Percentiles rank a stretch among this genome's conserved stretches.
Evolutionary conservation across 2,797 vertebrate genomes (phyloP).

Genomic region (Hypotaenidia philippensis): DNA sequence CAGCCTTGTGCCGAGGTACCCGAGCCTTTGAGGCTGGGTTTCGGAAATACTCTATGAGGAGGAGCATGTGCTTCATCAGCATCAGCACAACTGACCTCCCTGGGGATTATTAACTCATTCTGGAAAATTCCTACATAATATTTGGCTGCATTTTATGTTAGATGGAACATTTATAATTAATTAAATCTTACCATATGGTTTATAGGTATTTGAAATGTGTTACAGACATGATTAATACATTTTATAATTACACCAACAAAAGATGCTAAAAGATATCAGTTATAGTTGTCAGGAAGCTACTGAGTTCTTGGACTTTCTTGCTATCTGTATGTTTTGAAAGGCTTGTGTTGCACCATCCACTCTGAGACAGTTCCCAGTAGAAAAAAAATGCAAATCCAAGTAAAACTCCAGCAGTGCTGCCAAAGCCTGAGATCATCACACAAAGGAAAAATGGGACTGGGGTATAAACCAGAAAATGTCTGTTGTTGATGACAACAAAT

Average conservation of each 20-base stretch:
- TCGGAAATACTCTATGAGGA: not conserved
- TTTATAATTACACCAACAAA: not conserved
- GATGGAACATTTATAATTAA: not conserved
- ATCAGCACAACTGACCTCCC: not conserved
- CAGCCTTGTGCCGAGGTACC: not conserved
- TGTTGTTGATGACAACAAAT: slow-evolving; percentile 47
- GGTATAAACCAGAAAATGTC: not conserved
- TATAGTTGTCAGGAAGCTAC: not conserved
- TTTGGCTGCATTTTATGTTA: not conserved
- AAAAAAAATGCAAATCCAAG: not conserved
- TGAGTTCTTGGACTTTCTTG: not conserved
- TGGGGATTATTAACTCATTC: not conserved
- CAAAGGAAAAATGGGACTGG: not conserved
- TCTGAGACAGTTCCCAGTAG: not conserved
- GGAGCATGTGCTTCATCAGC: not conserved
- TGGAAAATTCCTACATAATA: not conserved
- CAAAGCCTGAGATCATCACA: not conserved
- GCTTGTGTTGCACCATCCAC: not conserved
- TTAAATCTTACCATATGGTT: not conserved
- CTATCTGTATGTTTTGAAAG: not conserved
- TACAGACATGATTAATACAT: not conserved
- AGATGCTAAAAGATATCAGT: slow-evolving; percentile 12
- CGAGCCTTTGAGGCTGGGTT: not conserved
- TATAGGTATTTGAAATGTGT: not conserved
- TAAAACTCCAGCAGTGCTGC: not conserved